Evolutionary conservation across 1,140 invertebrate genomes (phyloP), one percentile per base, ranked within the genome.

Genomic region (Drosophila pseudoobscura): DNA sequence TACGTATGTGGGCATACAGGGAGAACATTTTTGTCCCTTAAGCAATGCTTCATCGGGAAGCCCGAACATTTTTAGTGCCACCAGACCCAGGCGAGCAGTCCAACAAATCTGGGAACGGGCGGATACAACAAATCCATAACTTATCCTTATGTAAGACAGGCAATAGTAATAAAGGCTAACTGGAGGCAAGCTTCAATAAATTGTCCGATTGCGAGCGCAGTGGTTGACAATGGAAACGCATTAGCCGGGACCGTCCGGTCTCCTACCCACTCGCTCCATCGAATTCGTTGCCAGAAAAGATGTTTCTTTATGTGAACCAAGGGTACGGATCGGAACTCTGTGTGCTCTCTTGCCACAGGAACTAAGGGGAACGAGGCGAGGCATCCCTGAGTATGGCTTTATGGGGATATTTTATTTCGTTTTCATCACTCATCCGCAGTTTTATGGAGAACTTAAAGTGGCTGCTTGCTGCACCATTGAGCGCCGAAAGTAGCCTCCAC

Each of bases 171-270:
- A 82, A 77, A 71, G 82, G 55, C 77, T 75, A 80, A 78, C 59
- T 73, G 60, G 72, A 60, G 59, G 45, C 63, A 53, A 65, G 82
- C 82, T 75, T 61, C 78, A 78, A 88, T 85, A 88, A 87, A 85
- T 88, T 75, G 54, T 64, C 49, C 60, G 75, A 66, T 57, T 69
- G 54, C 57, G 59, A 58, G 63, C 69, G 55, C 35, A 56, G 45
- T 78, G 60, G 56, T 75, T 68, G 80, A 85, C 80, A 85, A 80
- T 78, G 78, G 82, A 85, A 87, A 87, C 69, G 78, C 80, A 85
- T 85, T 85, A 77, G 73, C 53, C 41, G 52, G 41, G 24, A 15
- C 6, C 50, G 22, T 52, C 3, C 8, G 2, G 8, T 31, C 17
- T 64, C 22, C 52, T 7, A 26, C 20, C n/a, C 20, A 8, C 46